Evolutionary conservation across 2,888 invertebrate genomes (phyloP), one percentile per base, ranked within the genome.

Genomic region (Ischnura elegans): DNA sequence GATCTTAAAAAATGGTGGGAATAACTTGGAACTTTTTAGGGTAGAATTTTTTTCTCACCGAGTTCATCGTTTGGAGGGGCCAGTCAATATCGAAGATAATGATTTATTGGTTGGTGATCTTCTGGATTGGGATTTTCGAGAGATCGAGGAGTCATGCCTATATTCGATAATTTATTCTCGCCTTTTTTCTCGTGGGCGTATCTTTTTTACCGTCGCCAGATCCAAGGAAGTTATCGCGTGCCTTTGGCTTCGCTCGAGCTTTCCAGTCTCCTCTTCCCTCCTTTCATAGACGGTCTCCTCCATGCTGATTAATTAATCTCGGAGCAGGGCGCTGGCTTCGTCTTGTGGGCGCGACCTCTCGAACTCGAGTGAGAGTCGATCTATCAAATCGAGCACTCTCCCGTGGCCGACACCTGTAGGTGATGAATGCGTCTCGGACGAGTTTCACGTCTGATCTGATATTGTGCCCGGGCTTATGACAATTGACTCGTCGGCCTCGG

Each of bases 311-410:
- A 86, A 86, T 86, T 86, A 86, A 86, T 86, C 86, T 46, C 46
- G 13, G 45, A 86, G 46, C 76, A 51, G 13, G 8, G 76, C 76
- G 76, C 36, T 29, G 29, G 76, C n/a, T 45, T 8, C 46, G 46
- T n/a, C n/a, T n/a, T n/a, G 86, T 86, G 86, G 76, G 86, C 86
- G 86, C 46, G 36, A 42, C 86, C 25, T n/a, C 86, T 45, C 86
- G 25, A n/a, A 86, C 86, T 86, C 19, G 86, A 25, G 45, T n/a
- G 86, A 25, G 46, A 51, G 45, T 21, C 86, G 86, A 86, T 86
- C 45, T 21, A 46, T 86, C 86, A 86, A 42, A 45, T 25, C 8
- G 45, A 42, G 4, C 19, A 46, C 46, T 13, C 86, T 25, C 0
- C 43, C 86, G 5, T n/a, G 0, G 36, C 29, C 3, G 6, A 5